Conservation (phyloP, 1,140 invertebrate genomes). For the Rhagoletis zephyria region DNA sequence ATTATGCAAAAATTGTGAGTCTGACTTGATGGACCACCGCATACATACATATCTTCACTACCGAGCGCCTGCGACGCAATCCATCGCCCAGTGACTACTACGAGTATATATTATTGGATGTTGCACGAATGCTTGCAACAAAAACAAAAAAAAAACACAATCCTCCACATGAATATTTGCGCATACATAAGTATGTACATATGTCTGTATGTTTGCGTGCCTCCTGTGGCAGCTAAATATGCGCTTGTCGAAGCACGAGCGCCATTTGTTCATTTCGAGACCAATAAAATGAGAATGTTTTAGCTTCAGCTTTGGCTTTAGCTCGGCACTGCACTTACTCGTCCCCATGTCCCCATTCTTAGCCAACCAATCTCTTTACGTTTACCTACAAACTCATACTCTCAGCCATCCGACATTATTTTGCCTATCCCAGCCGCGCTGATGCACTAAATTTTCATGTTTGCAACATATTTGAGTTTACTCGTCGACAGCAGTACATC, state of each 20-base stretch:
- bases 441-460: slow-evolving; percentile 46
- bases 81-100: not conserved
- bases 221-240: slow-evolving; percentile 49
- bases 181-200: not conserved
- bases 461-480: not conserved
- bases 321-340: not conserved
- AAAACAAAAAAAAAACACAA: not conserved
- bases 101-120: not conserved
- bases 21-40: slow-evolving; percentile 29
- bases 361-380: not conserved
- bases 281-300: slow-evolving; percentile 69
- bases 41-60: not conserved
- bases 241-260: slow-evolving; percentile 59
- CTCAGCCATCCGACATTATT: not conserved
- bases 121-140: slow-evolving; percentile 40
- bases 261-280: slow-evolving; percentile 72
- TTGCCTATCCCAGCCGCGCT: slow-evolving; percentile 2
- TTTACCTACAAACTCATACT: too few relatives aligned
- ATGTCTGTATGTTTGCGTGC: slow-evolving; percentile 55
- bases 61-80: not conserved
- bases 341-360: not conserved
- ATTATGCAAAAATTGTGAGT: slow-evolving; percentile 69
- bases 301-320: not conserved
- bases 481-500: slow-evolving; percentile 6
- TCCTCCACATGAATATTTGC: not conserved